Conservation (phyloP, 2,888 invertebrate genomes). For the Netelia melanura region DNA sequence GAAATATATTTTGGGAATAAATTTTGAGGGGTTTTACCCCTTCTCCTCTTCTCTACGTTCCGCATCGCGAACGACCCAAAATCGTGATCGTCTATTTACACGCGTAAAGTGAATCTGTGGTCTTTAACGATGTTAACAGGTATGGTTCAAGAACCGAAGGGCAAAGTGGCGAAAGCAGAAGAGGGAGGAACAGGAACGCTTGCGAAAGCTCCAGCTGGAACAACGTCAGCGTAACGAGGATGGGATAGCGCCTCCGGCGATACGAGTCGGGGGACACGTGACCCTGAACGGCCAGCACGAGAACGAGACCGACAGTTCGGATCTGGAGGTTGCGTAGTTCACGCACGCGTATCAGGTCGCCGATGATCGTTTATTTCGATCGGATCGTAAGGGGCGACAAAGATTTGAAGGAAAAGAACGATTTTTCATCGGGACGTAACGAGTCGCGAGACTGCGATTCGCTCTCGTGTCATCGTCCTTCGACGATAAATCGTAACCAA, state of each 20-base stretch:
- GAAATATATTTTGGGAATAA: no score
- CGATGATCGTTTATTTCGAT: neutral
- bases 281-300: conserved; percentile 77
- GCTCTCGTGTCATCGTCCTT: neutral
- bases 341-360: conserved; percentile 14
- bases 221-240: conserved; percentile 84
- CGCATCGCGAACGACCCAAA: neutral
- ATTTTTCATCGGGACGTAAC: no score
- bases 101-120: conserved; percentile 31
- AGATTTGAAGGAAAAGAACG: no score
- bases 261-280: conserved; percentile 78
- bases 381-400: neutral
- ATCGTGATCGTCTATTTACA: neutral
- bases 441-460: no score
- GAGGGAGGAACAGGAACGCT: conserved; percentile 93
- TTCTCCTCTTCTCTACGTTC: no score
- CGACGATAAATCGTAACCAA: conserved; percentile 57
- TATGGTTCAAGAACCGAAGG: conserved; percentile 98
- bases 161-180: conserved; percentile 99
- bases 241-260: conserved; percentile 78
- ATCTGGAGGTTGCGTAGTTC: conserved; percentile 92
- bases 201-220: conserved; percentile 93
- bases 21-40: no score
- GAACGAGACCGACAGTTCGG: conserved; percentile 89
- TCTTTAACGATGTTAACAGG: conserved; percentile 86